phyloP scores from a whole-genome alignment of 2,797 vertebrate genomes.

The Sebastes flavidus region DNA sequence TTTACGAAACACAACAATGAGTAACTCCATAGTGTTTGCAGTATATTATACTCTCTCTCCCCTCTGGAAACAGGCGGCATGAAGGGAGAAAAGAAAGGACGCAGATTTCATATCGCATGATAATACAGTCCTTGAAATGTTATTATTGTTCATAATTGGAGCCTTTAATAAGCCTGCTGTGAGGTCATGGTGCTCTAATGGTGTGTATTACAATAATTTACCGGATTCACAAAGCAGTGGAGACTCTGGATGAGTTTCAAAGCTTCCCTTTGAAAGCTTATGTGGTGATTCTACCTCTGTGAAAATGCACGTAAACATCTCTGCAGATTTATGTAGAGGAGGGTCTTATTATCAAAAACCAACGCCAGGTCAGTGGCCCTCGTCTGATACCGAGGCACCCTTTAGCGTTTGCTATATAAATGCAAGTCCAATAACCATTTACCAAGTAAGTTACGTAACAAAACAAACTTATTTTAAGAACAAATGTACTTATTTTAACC shows the following conservation, averaged over 20 bases:
- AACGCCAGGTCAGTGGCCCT: background rate
- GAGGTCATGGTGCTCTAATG: slow-evolving; percentile 22
- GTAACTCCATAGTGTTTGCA: background rate
- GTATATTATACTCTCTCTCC: background rate
- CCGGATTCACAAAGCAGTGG: slow-evolving; percentile 8
- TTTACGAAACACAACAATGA: slow-evolving; percentile 10
- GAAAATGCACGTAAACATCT: background rate
- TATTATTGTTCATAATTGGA: slow-evolving; percentile 39
- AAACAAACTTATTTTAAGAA: no score
- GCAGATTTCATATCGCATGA: background rate
- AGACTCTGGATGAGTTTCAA: background rate
- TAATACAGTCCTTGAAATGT: slow-evolving; percentile 14
- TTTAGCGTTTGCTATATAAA: background rate
- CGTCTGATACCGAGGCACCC: background rate
- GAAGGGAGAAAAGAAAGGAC: background rate
- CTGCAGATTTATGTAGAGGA: background rate
- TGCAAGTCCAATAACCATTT: no score
- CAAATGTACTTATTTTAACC: no score
- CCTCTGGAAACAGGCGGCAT: background rate
- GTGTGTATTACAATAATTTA: slow-evolving; percentile 28
- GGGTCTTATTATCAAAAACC: background rate
- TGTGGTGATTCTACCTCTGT: background rate
- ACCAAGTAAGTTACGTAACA: no score
- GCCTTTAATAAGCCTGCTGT: slow-evolving; percentile 27
- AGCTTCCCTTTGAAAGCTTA: background rate